Evolutionary conservation across 2,888 invertebrate genomes (phyloP), one percentile per base, ranked within the genome.

Genomic region (Hirtodrosophila histrioides): DNA sequence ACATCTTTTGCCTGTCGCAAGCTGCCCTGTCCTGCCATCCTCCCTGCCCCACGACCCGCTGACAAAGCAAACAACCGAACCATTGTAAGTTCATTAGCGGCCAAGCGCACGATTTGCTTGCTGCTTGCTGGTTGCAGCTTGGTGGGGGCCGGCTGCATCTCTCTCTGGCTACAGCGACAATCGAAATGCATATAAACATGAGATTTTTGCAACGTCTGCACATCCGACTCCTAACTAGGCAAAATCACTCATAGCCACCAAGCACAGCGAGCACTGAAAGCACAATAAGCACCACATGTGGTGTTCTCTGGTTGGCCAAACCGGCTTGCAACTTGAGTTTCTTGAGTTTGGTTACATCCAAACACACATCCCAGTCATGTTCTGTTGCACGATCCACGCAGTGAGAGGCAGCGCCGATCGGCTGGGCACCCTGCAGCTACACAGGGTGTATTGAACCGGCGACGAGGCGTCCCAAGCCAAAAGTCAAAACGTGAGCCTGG

Each of bases 31-130:
- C 17, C 17, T 17, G 17, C 17, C 17, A n/a, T n/a, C 17, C 2
- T 1, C 35, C 41, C 43, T 45, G 57, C 53, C 49, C 55, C 61
- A 55, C 72, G 58, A 55, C 68, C 54, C 48, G 63, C 45, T 44
- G 51, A 57, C 35, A 57, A 45, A 63, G 56, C 61, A 78, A 83
- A 80, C 85, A 84, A 74, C 74, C 74, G 51, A 55, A 39, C 73
- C 79, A 82, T 88, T 88, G 89, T 88, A 75, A 85, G 90, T 88
- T 90, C 90, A 89, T 90, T 89, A 89, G 88, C 86, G 75, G 85
- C 83, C 79, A 69, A 67, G 81, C 69, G 72, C 90, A 89, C 89
- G 89, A 89, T 85, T 79, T 79, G 64, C 64, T 68, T 74, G 72
- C 69, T 58, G 45, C 29, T 48, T 53, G 50, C 12, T 68, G 57